These are phyloP conservation scores for Origma solitaria DNA, from an alignment of 2,113 vertebrate species.

Conservation along the genomic window DNA sequence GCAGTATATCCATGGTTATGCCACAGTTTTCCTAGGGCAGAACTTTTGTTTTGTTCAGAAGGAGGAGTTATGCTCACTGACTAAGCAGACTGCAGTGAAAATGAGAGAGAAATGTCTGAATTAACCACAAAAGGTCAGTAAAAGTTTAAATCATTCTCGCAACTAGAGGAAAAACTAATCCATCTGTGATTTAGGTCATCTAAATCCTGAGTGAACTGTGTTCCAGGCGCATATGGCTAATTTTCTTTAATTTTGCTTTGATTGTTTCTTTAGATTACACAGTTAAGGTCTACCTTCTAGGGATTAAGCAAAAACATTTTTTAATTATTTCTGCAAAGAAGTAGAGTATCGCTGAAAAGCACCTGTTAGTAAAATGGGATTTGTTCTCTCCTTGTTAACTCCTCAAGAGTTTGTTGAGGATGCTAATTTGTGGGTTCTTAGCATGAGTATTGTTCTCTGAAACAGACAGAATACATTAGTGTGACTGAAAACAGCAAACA, in stretches of 20 bases:
- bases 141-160: constrained; percentile 17
- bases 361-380: neutral
- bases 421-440: neutral
- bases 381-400: neutral
- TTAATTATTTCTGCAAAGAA: neutral
- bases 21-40: neutral
- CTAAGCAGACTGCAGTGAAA: neutral
- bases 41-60: neutral
- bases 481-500: neutral
- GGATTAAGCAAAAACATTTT: neutral
- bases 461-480: neutral
- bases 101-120: neutral
- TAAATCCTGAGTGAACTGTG: neutral
- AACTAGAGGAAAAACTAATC: neutral
- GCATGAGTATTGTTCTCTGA: neutral
- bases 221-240: neutral
- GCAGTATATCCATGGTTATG: neutral
- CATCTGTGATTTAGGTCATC: neutral
- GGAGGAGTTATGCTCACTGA: neutral
- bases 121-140: neutral
- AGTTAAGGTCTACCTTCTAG: constrained; percentile 8
- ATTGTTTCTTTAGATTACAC: constrained; percentile 31
- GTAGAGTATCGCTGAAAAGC: neutral
- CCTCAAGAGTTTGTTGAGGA: neutral
- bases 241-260: constrained; percentile 42